Base-by-base conservation (phyloP, 2,797 vertebrate species). In the Dicrostonyx torquatus region DNA sequence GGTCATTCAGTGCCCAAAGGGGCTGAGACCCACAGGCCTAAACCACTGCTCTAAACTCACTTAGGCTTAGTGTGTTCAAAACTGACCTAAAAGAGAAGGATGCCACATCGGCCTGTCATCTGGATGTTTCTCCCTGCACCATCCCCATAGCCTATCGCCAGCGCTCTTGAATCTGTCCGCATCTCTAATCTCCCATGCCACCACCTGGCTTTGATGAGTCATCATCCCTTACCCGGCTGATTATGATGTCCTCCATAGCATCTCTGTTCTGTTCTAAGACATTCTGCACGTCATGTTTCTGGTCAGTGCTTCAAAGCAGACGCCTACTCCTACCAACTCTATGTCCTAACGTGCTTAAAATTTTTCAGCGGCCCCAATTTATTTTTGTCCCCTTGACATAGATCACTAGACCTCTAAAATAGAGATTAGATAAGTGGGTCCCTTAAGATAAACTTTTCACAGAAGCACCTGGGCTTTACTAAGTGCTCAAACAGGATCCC, bases 121-220 rank as follows among this genome's bases (percentile, higher is more conserved):
- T 14, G 1, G 48, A 6, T 45, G 6, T 40, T 43, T 75, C 26
- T 85, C 18, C 5, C 6, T 31, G 24, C 20, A 3, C 15, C 13
- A 26, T 55, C 40, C 31, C 43, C 22, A 1, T 14, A 11, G 15
- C 24, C 1, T 18, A 13, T 17, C 0, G 0, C 40, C 24, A 17
- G 17, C n/a, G 45, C 60, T 37, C 64, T 82, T 34, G 26, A 43
- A 15, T 72, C 43, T 24, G 37, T 26, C 31, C 37, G 29, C 22
- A 24, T 48, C 53, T 85, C 43, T 89, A 6, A 9, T 22, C 26
- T 72, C 34, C n/a, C 17, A 40, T 72, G n/a, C 4, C 4, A 43
- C 26, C 15, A 34, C 8, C 22, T 20, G 10, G 53, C 72, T 60
- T 14, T 15, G 26, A 29, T 6, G 10, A 50, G 6, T 55, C 7